Conservation (phyloP, 1,140 invertebrate species). For the Atta cephalotes region DNA sequence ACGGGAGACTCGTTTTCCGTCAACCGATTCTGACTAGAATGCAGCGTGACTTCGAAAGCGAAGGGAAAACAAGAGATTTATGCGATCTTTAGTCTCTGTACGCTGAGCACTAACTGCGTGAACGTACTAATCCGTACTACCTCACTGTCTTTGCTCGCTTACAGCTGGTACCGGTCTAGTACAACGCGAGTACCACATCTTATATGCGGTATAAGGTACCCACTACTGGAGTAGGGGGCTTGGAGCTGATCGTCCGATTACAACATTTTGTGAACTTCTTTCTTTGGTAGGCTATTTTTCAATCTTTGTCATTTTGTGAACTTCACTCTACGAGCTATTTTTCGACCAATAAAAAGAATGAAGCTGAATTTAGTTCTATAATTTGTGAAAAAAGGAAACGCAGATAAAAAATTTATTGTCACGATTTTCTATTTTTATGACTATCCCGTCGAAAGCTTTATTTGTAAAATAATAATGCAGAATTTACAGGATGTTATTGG, state of each 20-base stretch:
- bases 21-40: background rate
- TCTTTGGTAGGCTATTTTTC: background rate
- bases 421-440: background rate
- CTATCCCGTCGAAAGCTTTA: background rate
- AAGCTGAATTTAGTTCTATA: background rate
- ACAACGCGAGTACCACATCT: constrained; percentile 73
- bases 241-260: constrained; percentile 42
- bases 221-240: constrained; percentile 70
- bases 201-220: constrained; percentile 72
- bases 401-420: background rate
- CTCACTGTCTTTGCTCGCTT: constrained; percentile 70
- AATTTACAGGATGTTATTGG: no score
- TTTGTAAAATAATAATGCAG: background rate
- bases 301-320: constrained; percentile 31
- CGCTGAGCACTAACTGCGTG: constrained; percentile 36
- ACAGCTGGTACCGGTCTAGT: constrained; percentile 74
- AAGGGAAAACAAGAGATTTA: constrained; percentile 43
- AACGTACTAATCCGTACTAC: constrained; percentile 48
- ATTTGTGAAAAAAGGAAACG: background rate
- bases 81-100: background rate
- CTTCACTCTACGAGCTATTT: background rate
- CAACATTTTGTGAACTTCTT: constrained; percentile 39
- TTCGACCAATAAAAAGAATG: background rate
- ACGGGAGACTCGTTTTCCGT: background rate
- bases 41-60: background rate